Base-by-base conservation (phyloP, 1,140 invertebrate species). In the Drosophila erecta region DNA sequence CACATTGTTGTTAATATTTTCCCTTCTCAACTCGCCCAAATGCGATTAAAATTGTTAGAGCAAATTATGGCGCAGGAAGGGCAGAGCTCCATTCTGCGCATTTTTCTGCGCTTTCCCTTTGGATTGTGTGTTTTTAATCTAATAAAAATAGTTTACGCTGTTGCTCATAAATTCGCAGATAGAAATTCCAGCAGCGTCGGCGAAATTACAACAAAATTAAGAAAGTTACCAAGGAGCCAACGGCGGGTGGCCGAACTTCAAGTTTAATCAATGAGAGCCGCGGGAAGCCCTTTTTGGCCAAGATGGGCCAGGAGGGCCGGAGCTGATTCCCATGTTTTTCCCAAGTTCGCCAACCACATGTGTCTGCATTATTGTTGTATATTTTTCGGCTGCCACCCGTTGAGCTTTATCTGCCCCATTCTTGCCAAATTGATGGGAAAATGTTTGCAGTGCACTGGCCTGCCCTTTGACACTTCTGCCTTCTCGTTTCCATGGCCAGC, bases 201-300 rank as follows among this genome's bases (percentile, higher is more conserved):
- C 69, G 84, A 89, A 89, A 89, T 89, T 89, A 89, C 84, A 89
- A 81, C 64, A 90, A 90, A 81, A 89, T 89, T 89, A 89, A 90
- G 73, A 89, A 89, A 90, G 69, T 89, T 89, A 44, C 50, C 17
- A 65, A 47, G 65, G 57, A 78, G 35, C 54, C 51, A 67, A 61
- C 79, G 67, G 57, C 67, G 79, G 78, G 84, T 69, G 76, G 60
- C 71, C 81, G 47, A 83, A 87, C 84, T 87, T 84, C 84, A 80
- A 87, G 64, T 89, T 87, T 83, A 87, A 87, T 87, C 84, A 87
- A 87, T 87, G 79, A 79, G 71, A 89, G 84, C 84, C 76, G 76
- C 84, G 70, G 81, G 84, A 64, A 43, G 75, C 54, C 67, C 27
- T 17, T 46, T 33, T 46, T 17, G 55, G 2, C 12, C 53, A 46